Conservation (phyloP, 2,888 invertebrate genomes). For the Polylopha cassiicola region DNA sequence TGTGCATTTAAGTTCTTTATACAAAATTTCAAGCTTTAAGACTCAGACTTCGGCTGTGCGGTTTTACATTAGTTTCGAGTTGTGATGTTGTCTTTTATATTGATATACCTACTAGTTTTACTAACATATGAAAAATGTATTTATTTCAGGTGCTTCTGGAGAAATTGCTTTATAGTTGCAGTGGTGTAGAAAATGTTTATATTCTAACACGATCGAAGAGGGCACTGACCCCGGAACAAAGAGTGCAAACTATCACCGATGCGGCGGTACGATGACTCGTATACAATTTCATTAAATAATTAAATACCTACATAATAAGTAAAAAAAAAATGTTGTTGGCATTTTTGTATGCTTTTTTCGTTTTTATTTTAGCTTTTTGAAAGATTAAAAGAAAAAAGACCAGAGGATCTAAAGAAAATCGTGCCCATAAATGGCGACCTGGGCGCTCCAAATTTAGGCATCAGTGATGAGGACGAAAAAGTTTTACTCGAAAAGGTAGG, state of each 20-base stretch:
- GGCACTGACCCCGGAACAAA: constrained; percentile 73
- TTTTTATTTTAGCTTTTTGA: constrained; percentile 78
- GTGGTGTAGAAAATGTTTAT: constrained; percentile 81
- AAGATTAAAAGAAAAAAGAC: constrained; percentile 78
- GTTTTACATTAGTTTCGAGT: too few relatives aligned
- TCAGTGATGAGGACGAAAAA: constrained; percentile 76
- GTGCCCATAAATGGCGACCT: constrained; percentile 84
- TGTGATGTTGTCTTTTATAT: too few relatives aligned
- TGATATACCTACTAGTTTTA: too few relatives aligned
- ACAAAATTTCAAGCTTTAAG: too few relatives aligned
- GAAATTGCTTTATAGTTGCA: constrained; percentile 83
- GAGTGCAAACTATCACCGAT: constrained; percentile 76
- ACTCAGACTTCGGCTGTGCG: too few relatives aligned
- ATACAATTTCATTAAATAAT: too few relatives aligned
- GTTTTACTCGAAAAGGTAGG: constrained; percentile 7
- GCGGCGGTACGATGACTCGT: constrained; percentile 80
- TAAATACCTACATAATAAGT: too few relatives aligned
- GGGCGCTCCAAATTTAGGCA: constrained; percentile 83
- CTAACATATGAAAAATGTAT: too few relatives aligned
- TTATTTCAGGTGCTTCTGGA: constrained; percentile 78
- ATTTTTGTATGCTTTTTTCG: too few relatives aligned
- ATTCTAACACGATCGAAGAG: constrained; percentile 80
- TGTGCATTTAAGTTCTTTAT: too few relatives aligned
- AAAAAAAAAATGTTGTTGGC: too few relatives aligned
- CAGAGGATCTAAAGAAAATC: constrained; percentile 79